Conservation (phyloP, 2,113 vertebrate species). For the Urocynchramus pylzowi region DNA sequence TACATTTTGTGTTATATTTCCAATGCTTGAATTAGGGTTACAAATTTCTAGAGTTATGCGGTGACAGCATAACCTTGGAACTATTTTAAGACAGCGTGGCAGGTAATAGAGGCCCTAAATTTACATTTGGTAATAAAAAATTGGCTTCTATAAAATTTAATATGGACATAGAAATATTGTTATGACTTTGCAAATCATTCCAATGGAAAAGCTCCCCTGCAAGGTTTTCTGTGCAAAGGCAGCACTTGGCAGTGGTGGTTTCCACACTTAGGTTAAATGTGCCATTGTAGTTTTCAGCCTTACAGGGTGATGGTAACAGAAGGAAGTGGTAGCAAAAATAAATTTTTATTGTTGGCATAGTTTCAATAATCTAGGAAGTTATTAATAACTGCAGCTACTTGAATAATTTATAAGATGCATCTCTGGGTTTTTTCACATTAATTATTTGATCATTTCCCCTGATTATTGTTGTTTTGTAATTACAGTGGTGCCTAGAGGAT, state of each 20-base stretch:
- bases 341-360: background rate
- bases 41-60: background rate
- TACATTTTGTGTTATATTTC: background rate
- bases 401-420: constrained; percentile 1
- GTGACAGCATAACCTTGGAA: constrained; percentile 49
- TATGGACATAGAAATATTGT: constrained; percentile 12
- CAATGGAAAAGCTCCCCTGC: background rate
- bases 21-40: background rate
- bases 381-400: constrained; percentile 13
- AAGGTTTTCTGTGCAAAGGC: background rate
- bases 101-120: background rate
- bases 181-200: constrained; percentile 28
- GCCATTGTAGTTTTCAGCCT: background rate
- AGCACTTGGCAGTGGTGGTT: background rate
- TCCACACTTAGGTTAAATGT: background rate
- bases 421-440: background rate
- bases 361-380: constrained; percentile 13
- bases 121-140: constrained; percentile 36
- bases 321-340: background rate
- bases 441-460: constrained; percentile 29
- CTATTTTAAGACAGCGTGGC: background rate
- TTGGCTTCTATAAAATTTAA: constrained; percentile 10
- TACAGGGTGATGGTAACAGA: background rate
- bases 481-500: background rate
- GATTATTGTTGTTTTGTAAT: constrained; percentile 22